phyloP scores from a whole-genome alignment of 2,797 vertebrate species.

The Podargus strigoides region DNA sequence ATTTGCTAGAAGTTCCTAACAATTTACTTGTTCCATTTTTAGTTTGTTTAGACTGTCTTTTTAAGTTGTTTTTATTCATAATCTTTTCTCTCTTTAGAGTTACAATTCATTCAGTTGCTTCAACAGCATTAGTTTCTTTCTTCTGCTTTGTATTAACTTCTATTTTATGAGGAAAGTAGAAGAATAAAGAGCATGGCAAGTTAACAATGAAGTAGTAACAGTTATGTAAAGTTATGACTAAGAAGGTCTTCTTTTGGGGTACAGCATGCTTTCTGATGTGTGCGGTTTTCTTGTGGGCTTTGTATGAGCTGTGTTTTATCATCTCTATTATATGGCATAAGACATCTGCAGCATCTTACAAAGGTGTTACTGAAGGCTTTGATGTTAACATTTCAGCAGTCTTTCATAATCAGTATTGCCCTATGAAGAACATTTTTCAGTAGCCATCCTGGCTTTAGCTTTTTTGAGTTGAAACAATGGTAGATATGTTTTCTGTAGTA shows the following conservation, averaged over 20 bases:
- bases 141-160: not conserved
- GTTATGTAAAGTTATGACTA: not conserved
- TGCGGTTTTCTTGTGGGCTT: not conserved
- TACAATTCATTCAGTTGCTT: not conserved
- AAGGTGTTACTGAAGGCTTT: not conserved
- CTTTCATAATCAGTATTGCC: not conserved
- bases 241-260: not conserved
- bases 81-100: not conserved
- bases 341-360: not conserved
- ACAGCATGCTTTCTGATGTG: not conserved
- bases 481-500: not conserved
- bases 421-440: not conserved
- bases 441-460: not conserved
- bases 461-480: not conserved
- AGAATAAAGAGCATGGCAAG: not conserved
- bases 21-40: not conserved
- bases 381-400: not conserved
- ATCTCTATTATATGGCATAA: not conserved
- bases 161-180: not conserved
- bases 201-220: not conserved
- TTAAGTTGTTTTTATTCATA: not conserved
- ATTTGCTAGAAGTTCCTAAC: not conserved
- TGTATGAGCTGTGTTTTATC: not conserved
- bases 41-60: not conserved
- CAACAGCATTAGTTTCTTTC: not conserved